phyloP scores from a whole-genome alignment of 1,140 invertebrate genomes.

The Spodoptera litura region DNA sequence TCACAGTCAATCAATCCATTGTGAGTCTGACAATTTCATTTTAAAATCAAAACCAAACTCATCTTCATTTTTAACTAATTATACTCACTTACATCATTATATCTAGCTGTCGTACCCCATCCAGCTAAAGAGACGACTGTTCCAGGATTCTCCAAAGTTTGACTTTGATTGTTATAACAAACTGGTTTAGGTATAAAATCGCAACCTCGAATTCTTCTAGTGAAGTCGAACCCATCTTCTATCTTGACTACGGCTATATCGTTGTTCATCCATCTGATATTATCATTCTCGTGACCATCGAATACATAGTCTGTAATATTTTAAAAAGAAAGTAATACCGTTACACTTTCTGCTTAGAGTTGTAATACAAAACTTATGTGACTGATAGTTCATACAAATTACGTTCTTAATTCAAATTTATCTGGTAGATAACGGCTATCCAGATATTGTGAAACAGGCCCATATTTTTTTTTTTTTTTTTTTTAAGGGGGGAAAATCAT shows the following conservation, averaged over 20 bases:
- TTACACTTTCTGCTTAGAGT: no score
- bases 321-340: not conserved
- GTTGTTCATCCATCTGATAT: constrained; percentile 76
- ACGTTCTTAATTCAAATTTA: no score
- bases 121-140: constrained; percentile 68
- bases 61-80: not conserved
- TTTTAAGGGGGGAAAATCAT: no score
- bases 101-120: constrained; percentile 73
- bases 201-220: constrained; percentile 67
- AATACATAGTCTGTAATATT: constrained; percentile 66
- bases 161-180: constrained; percentile 61
- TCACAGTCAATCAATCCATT: no score
- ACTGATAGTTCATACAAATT: no score
- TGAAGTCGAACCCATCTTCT: constrained; percentile 72
- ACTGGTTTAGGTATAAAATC: constrained; percentile 70
- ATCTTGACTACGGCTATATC: constrained; percentile 77
- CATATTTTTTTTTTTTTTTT: no score
- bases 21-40: no score
- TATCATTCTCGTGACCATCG: constrained; percentile 70
- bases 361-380: no score
- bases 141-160: constrained; percentile 58
- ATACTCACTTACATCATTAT: constrained; percentile 68
- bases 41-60: not conserved
- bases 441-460: no score
- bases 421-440: no score